Base-by-base conservation (phyloP, 2,113 vertebrate genomes). In the Colinus virginianus region DNA sequence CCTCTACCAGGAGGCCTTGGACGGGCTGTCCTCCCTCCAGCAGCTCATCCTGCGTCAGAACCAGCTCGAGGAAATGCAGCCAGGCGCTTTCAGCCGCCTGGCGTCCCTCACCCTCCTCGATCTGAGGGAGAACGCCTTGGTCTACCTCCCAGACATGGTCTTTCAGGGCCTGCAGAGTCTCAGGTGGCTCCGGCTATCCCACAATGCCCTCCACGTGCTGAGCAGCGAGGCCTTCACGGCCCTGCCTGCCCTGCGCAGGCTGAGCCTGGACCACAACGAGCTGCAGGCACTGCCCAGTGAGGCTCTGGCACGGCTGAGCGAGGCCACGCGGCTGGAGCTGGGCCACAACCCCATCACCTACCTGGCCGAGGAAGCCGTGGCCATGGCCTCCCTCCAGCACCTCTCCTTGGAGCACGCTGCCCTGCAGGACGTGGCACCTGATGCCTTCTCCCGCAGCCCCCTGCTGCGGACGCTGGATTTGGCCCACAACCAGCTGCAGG, bases 331-430 rank as follows among this genome's bases (percentile, higher is more conserved):
- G 2, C 97, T 99, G 34, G 98, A 99, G 48, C 84, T 99, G 91
- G 97, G 99, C 90, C 98, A 98, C 97, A 99, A 99, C 93, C 99
- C 99, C 15, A 98, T 99, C 98, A 99, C 98, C 15, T 99, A 98
- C 3, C 69, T 98, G 15, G 98, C 98, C 0, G 98, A 99, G 94
- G 99, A 99, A 55, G 97, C 96, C 11, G 94, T 99, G 88, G 97
- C 96, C 84, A 98, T 99, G 98, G 85, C 97, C 5, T 98, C 98
- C 3, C 97, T 99, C 84, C 98, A 97, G 78, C 98, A 98, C 67
- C 98, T 99, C 72, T 96, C 96, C 93, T 95, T 99, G 95, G 98
- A 99, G 94, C 98, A 99, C 7, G 98, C 98, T 22, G 98, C 98
- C 49, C 97, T 99, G 75, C 99, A 99, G 96, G 98, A 99, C 2